Evolutionary conservation across 1,140 invertebrate genomes (phyloP).

Genomic region (Drosophila triauraria): DNA sequence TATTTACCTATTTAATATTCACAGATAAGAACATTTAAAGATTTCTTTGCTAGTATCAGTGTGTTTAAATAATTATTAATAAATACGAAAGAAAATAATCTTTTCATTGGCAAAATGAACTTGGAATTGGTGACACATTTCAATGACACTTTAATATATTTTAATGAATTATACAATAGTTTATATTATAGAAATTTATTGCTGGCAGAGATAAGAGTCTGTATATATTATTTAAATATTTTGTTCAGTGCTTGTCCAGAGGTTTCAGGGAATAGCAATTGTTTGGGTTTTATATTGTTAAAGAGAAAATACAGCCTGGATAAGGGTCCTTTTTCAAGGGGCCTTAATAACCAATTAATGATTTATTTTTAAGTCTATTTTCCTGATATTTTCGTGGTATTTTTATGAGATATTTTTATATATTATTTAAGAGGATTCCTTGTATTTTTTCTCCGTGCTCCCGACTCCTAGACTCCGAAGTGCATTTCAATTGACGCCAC

Average conservation of each 20-base stretch:
- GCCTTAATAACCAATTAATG: background rate
- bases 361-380: background rate
- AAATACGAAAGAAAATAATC: background rate
- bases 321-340: background rate
- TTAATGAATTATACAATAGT: constrained; percentile 13
- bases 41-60: background rate
- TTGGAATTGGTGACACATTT: constrained; percentile 13
- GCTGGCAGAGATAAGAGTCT: constrained; percentile 11
- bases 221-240: constrained; percentile 1
- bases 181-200: constrained; percentile 6
- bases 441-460: constrained; percentile 31
- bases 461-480: constrained; percentile 51
- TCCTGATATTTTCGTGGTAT: background rate
- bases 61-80: background rate
- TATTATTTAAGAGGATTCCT: background rate
- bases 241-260: background rate
- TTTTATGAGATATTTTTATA: background rate
- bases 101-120: background rate
- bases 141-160: background rate
- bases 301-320: background rate
- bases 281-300: background rate
- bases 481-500: constrained; percentile 78
- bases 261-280: background rate
- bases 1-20: background rate
- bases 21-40: background rate